Evolutionary conservation across 2,113 vertebrate genomes (phyloP).

Genomic region (Ceyx melanurus): DNA sequence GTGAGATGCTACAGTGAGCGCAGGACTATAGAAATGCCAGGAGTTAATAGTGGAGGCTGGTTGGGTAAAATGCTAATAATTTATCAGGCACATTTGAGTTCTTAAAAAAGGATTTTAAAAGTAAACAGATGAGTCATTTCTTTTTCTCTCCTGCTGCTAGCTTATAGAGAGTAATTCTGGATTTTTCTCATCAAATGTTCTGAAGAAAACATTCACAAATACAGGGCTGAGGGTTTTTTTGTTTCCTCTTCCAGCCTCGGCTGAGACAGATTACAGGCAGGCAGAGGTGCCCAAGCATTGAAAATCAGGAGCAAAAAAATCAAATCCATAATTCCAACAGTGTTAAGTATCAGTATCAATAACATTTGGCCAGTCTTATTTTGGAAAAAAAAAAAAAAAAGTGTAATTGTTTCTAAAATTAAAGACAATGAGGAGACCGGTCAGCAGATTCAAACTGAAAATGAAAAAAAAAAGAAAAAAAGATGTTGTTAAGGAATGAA

Average conservation of each 20-base stretch:
- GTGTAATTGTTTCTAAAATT: not conserved
- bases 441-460: not conserved
- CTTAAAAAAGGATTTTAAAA: not conserved
- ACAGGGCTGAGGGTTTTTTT: not conserved
- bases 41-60: not conserved
- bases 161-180: not conserved
- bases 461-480: not conserved
- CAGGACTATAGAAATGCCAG: not conserved
- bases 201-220: not conserved
- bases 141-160: not conserved
- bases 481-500: not conserved
- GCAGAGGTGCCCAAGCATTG: not conserved
- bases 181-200: not conserved
- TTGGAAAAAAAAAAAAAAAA: not conserved
- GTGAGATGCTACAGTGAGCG: accelerated
- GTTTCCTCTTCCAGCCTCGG: not conserved
- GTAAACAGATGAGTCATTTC: conserved; percentile 46
- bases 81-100: not conserved
- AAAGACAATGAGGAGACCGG: not conserved
- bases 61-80: not conserved
- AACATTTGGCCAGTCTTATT: not conserved
- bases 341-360: not conserved
- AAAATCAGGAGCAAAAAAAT: conserved; percentile 1
- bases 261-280: not conserved
- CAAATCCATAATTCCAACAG: not conserved